Percentiles rank a stretch among this genome's conserved stretches.
Conservation (phyloP, 2,113 vertebrate genomes). For the Ibidorhyncha struthersii region DNA sequence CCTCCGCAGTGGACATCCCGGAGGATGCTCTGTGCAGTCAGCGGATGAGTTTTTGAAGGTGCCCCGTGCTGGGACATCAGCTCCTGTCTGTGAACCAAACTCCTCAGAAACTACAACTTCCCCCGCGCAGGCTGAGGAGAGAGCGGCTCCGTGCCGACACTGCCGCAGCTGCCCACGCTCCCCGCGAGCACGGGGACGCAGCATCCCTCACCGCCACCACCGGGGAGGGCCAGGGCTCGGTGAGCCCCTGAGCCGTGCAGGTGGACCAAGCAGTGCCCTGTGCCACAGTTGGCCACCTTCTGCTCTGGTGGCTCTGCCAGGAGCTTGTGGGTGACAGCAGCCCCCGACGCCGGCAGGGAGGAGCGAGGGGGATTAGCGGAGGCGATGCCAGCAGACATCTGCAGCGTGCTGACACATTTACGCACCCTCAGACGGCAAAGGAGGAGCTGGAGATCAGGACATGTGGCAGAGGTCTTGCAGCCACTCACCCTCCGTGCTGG, state of each 20-base stretch:
- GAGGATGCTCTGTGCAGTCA: not conserved
- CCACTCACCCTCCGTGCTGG: not conserved
- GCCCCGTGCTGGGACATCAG: not conserved
- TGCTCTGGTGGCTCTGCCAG: not conserved
- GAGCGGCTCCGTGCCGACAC: fast-evolving
- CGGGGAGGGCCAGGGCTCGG: fast-evolving
- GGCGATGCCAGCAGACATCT: not conserved
- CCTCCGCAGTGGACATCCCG: too few relatives aligned
- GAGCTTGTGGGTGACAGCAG: not conserved
- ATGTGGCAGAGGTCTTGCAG: not conserved
- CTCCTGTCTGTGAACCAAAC: not conserved
- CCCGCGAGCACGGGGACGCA: fast-evolving
- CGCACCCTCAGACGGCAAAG: not conserved
- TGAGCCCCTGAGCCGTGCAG: not conserved
- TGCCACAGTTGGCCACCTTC: not conserved
- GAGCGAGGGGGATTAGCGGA: not conserved
- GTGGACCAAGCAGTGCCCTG: not conserved
- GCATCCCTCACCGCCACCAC: not conserved
- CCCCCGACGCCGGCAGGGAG: not conserved
- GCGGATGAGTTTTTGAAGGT: not conserved
- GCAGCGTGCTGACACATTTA: not conserved
- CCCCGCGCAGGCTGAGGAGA: fast-evolving
- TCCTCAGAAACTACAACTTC: not conserved
- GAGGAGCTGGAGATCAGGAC: not conserved
- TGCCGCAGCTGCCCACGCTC: too few relatives aligned